Conservation (phyloP, 2,797 vertebrate species). For the Naso thynnoides region DNA sequence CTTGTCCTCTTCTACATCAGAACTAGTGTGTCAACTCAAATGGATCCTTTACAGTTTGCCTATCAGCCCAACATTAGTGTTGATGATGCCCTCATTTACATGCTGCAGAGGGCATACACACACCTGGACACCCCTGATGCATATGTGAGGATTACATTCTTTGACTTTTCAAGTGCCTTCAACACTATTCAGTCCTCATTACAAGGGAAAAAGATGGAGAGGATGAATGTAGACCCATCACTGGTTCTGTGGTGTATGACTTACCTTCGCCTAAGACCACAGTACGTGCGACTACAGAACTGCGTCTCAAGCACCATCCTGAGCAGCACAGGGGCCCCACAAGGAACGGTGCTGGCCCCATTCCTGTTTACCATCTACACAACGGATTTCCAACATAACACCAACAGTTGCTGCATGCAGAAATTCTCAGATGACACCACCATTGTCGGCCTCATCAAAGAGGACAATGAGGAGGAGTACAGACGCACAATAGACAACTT, state of each 20-base stretch:
- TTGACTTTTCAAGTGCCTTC: neutral
- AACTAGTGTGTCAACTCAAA: neutral
- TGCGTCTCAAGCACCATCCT: neutral
- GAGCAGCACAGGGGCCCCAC: neutral
- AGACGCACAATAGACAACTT: neutral
- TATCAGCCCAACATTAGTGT: neutral
- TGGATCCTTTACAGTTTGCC: neutral
- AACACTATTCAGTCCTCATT: neutral
- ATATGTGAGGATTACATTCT: neutral
- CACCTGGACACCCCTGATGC: neutral
- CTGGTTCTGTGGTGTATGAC: neutral
- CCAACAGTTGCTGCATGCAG: neutral
- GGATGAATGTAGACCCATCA: neutral
- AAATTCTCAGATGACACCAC: neutral
- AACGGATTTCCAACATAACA: no score
- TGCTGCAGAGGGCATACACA: neutral
- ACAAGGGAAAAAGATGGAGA: neutral
- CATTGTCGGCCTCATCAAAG: neutral
- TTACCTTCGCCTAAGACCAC: neutral
- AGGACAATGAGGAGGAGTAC: neutral
- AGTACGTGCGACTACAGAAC: neutral
- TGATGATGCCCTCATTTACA: neutral
- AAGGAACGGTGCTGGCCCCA: no score
- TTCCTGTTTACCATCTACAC: no score
- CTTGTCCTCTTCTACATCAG: neutral